phyloP scores from a whole-genome alignment of 2,113 vertebrate genomes.

The Myxocyprinus asiaticus region DNA sequence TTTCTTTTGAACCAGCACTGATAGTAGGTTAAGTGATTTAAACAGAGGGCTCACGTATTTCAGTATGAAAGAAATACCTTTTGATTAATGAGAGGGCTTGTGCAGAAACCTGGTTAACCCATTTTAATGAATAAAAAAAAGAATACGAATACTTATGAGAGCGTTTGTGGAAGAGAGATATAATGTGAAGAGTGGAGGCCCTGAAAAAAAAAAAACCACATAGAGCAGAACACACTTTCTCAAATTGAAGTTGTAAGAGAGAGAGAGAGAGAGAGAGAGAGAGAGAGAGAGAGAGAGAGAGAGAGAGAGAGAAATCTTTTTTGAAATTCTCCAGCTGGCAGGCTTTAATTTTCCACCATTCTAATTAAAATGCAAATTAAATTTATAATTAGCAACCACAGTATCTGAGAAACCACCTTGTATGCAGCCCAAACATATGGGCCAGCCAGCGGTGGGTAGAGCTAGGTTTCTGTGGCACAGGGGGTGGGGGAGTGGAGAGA shows the following conservation, averaged over 20 bases:
- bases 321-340: conserved; percentile 99
- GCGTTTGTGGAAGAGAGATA: conserved; percentile 77
- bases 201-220: conserved; percentile 80
- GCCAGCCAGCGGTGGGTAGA: conserved; percentile 79
- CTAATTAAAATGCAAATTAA: conserved; percentile 99
- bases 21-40: conserved; percentile 50
- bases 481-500: conserved; percentile 54
- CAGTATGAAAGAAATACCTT: conserved; percentile 55
- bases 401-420: conserved; percentile 98
- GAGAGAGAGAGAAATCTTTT: conserved; percentile 78
- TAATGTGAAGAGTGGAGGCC: conserved; percentile 70
- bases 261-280: conserved; percentile 46
- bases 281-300: conserved; percentile 43
- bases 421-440: conserved; percentile 95
- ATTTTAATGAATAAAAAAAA: conserved; percentile 55
- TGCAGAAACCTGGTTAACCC: conserved; percentile 53
- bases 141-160: conserved; percentile 50
- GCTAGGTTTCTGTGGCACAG: conserved; percentile 65
- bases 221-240: conserved; percentile 82
- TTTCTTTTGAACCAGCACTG: conserved; percentile 41
- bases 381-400: conserved; percentile 99
- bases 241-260: conserved; percentile 70
- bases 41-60: conserved; percentile 42
- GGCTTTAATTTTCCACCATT: conserved; percentile 99
- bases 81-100: conserved; percentile 55